Evolutionary conservation across 2,888 invertebrate genomes (phyloP).

Genomic region (Crossocerus cetratus): DNA sequence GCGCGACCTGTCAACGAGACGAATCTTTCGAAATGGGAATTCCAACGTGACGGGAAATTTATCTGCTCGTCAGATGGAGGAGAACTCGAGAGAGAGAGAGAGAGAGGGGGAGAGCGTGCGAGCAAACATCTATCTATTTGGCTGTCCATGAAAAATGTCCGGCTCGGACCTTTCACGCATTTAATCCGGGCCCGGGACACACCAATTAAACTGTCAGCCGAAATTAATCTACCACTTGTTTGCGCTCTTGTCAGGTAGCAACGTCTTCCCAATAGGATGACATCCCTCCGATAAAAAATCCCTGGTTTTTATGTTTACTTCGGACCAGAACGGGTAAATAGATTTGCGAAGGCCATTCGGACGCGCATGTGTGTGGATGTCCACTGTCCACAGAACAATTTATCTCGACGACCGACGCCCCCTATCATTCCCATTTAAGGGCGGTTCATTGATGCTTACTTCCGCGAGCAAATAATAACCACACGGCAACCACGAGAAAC

Average conservation of each 20-base stretch:
- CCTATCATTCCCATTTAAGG: no score
- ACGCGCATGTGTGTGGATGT: no score
- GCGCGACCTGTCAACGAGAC: neutral
- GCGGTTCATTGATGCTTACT: no score
- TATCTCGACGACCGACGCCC: no score
- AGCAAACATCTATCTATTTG: conserved; percentile 48
- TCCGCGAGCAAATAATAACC: no score
- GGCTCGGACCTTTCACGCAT: conserved; percentile 48
- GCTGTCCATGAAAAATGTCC: conserved; percentile 59
- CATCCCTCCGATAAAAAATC: neutral
- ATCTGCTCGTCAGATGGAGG: conserved; percentile 41
- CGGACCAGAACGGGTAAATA: no score
- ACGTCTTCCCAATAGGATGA: conserved; percentile 32
- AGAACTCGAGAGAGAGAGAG: conserved; percentile 12
- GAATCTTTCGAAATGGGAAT: conserved; percentile 40
- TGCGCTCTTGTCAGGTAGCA: conserved; percentile 45
- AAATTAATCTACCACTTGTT: conserved; percentile 62
- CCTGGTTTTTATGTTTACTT: no score
- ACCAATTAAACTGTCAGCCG: conserved; percentile 58
- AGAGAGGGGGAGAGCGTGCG: no score
- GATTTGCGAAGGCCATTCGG: no score
- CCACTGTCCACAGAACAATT: no score
- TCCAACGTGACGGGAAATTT: conserved; percentile 48
- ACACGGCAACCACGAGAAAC: no score
- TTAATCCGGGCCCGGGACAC: conserved; percentile 41